Conservation (phyloP, 2,113 vertebrate genomes). For the Argyrosomus japonicus region DNA sequence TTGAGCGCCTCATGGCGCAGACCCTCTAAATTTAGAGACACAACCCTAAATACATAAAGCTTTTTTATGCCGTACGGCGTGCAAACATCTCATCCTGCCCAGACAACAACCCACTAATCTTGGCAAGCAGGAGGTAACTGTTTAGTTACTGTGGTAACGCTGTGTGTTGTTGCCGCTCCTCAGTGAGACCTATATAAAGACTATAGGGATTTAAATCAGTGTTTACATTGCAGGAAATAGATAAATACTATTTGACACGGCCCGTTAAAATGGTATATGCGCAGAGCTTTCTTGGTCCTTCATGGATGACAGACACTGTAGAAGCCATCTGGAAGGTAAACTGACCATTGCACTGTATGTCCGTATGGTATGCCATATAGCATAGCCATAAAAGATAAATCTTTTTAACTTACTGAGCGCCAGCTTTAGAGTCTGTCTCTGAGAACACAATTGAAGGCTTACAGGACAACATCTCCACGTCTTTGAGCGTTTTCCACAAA, state of each 20-base stretch:
- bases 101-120: slow-evolving; percentile 74
- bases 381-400: neutral
- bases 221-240: slow-evolving; percentile 63
- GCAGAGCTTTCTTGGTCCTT: neutral
- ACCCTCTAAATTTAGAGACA: slow-evolving; percentile 72
- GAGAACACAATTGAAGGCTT: slow-evolving; percentile 11
- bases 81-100: slow-evolving; percentile 56
- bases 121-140: slow-evolving; percentile 50
- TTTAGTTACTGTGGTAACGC: slow-evolving; percentile 63
- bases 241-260: slow-evolving; percentile 54
- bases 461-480: slow-evolving; percentile 5
- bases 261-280: slow-evolving; percentile 38
- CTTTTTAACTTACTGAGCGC: neutral
- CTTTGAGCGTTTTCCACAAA: slow-evolving; percentile 34
- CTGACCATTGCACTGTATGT: slow-evolving; percentile 11
- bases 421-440: slow-evolving; percentile 1
- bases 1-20: slow-evolving; percentile 45
- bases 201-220: slow-evolving; percentile 37
- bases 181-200: slow-evolving; percentile 35
- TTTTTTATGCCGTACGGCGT: slow-evolving; percentile 33
- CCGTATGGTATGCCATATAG: neutral
- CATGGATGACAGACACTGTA: slow-evolving; percentile 8
- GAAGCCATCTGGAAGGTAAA: slow-evolving; percentile 26
- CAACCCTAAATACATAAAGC: slow-evolving; percentile 65
- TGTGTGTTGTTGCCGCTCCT: slow-evolving; percentile 43